phyloP scores from a whole-genome alignment of 2,888 invertebrate species.

The Perdita meconis region DNA sequence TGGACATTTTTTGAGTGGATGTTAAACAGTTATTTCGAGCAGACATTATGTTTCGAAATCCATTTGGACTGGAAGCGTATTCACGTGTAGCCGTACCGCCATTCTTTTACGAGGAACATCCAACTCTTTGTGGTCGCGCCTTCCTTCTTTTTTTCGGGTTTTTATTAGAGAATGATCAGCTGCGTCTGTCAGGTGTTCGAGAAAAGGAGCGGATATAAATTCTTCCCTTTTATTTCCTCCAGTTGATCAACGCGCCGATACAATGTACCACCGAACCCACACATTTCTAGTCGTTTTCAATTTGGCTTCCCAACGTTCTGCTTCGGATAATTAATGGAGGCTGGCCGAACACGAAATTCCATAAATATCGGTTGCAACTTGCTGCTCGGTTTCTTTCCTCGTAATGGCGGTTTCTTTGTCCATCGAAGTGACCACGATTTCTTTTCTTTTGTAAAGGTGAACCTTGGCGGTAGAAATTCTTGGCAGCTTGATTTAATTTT shows the following conservation, averaged over 20 bases:
- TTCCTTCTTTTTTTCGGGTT: slow-evolving; percentile 41
- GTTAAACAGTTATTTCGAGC: too few species aligned
- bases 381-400: slow-evolving; percentile 1
- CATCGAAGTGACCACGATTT: background rate
- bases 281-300: slow-evolving; percentile 29
- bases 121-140: slow-evolving; percentile 60
- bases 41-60: too few species aligned
- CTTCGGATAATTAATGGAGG: slow-evolving; percentile 40
- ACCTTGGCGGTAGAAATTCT: background rate
- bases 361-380: slow-evolving; percentile 26
- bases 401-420: background rate
- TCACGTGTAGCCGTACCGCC: slow-evolving; percentile 18
- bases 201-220: slow-evolving; percentile 63
- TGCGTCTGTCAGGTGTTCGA: slow-evolving; percentile 70
- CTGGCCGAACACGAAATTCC: slow-evolving; percentile 9
- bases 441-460: background rate
- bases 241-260: slow-evolving; percentile 28
- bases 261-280: slow-evolving; percentile 12
- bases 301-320: slow-evolving; percentile 21
- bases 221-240: slow-evolving; percentile 51
- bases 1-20: too few species aligned
- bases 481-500: background rate
- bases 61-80: background rate
- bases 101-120: slow-evolving; percentile 50
- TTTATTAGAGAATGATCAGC: slow-evolving; percentile 67